phyloP scores from a whole-genome alignment of 1,140 invertebrate species.

The Neomicropteryx cornuta region DNA sequence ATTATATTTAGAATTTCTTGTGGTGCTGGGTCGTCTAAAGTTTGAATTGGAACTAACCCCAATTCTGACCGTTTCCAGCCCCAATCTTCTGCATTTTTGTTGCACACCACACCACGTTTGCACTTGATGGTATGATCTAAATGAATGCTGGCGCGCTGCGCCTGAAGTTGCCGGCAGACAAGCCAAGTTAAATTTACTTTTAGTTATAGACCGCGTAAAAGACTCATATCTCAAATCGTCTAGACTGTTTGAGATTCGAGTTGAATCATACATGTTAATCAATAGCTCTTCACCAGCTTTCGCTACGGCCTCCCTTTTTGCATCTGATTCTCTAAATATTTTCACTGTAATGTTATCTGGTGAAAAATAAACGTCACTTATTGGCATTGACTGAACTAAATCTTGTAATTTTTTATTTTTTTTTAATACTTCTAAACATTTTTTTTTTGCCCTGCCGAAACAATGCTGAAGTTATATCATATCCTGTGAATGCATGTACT shows the following conservation, averaged over 20 bases:
- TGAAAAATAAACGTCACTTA: too few species aligned
- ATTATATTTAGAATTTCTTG: conserved; percentile 7
- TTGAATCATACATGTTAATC: not conserved
- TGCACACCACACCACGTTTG: conserved; percentile 8
- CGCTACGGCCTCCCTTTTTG: not conserved
- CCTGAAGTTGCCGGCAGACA: conserved; percentile 8
- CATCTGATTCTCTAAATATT: not conserved
- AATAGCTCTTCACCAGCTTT: not conserved
- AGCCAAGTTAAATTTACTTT: conserved; percentile 12
- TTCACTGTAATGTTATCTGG: too few species aligned
- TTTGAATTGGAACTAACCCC: conserved; percentile 7
- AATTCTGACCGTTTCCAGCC: conserved; percentile 6
- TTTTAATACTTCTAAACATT: not conserved
- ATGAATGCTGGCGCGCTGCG: conserved; percentile 8
- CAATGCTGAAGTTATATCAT: conserved; percentile 5
- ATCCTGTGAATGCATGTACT: conserved; percentile 4
- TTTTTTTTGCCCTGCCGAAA: not conserved
- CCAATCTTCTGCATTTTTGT: conserved; percentile 10
- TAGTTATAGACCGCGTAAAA: conserved; percentile 7
- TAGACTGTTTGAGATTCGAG: not conserved
- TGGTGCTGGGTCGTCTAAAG: conserved; percentile 5
- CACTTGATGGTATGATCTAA: conserved; percentile 10
- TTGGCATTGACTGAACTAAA: too few species aligned
- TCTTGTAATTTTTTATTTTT: not conserved
- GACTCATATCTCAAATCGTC: conserved; percentile 8